phyloP scores from a whole-genome alignment of 2,797 vertebrate genomes.

The Euthynnus affinis region DNA sequence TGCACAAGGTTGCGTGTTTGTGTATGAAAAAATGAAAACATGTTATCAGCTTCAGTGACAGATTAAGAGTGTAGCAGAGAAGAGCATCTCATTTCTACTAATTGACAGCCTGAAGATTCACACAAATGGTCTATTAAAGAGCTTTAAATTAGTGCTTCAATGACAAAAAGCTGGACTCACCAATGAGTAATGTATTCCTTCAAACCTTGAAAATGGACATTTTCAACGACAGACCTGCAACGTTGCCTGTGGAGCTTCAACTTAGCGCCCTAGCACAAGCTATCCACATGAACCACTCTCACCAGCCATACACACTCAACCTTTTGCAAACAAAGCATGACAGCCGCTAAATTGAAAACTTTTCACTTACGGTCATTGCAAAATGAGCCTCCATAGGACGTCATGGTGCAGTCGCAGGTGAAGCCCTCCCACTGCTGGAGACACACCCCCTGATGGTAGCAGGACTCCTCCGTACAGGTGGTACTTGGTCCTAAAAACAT shows the following conservation, averaged over 20 bases:
- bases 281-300: constrained; percentile 2
- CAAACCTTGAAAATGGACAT: background rate
- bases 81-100: background rate
- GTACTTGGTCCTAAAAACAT: constrained; percentile 90
- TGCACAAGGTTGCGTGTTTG: background rate
- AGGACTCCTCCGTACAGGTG: constrained; percentile 96
- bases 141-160: background rate
- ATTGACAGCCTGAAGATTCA: background rate
- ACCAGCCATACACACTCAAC: too few species aligned
- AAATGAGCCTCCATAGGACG: constrained; percentile 92
- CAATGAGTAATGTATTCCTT: background rate
- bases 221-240: background rate
- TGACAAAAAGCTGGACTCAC: background rate
- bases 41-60: constrained; percentile 3
- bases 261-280: background rate
- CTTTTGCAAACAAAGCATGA: too few species aligned
- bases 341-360: background rate
- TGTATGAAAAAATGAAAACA: background rate
- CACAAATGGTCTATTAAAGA: background rate
- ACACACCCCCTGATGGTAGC: constrained; percentile 96
- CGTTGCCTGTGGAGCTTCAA: constrained; percentile 5
- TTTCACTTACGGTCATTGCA: constrained; percentile 94
- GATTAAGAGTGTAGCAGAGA: background rate
- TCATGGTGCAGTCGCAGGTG: constrained; percentile 95
- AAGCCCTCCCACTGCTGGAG: constrained; percentile 97